phyloP scores from a whole-genome alignment of 1,140 invertebrate species.

The Eumeta japonica region DNA sequence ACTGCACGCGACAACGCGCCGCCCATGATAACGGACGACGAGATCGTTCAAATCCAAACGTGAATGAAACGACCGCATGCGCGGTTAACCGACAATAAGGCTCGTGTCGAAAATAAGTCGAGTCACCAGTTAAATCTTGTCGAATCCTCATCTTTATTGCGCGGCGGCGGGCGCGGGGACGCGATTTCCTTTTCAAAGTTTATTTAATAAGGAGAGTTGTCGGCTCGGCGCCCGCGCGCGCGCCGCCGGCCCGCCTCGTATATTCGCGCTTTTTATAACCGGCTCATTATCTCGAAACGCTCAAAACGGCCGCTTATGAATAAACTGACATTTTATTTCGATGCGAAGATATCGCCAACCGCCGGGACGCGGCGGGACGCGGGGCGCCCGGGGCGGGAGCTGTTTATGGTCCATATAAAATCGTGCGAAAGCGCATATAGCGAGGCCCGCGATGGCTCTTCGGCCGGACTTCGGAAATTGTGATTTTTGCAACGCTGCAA shows the following conservation, averaged over 20 bases:
- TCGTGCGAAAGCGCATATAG: no score
- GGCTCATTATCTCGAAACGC: constrained; percentile 41
- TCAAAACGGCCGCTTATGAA: constrained; percentile 38
- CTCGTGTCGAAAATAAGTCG: constrained; percentile 48
- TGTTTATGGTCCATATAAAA: no score
- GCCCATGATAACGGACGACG: no score
- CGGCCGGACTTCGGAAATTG: no score
- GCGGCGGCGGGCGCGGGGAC: constrained; percentile 23
- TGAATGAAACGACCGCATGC: no score
- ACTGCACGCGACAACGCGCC: no score
- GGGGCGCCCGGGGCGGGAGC: constrained; percentile 5
- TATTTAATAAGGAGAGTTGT: constrained; percentile 44
- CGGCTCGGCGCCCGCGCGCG: constrained; percentile 11
- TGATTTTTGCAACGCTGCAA: no score
- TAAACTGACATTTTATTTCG: constrained; percentile 40
- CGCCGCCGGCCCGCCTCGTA: constrained; percentile 23
- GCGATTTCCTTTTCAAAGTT: constrained; percentile 46
- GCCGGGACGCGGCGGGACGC: constrained; percentile 20
- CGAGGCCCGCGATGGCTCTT: no score
- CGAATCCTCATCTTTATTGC: constrained; percentile 53
- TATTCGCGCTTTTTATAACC: constrained; percentile 50
- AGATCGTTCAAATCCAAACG: no score
- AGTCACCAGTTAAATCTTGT: constrained; percentile 56
- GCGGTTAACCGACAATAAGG: no score
- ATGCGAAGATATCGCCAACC: constrained; percentile 44